A percentile compares a stretch with the other conserved stretches of the same genome.
Conservation (phyloP, 2,797 vertebrate species). For the Chloroceryle amazona region DNA sequence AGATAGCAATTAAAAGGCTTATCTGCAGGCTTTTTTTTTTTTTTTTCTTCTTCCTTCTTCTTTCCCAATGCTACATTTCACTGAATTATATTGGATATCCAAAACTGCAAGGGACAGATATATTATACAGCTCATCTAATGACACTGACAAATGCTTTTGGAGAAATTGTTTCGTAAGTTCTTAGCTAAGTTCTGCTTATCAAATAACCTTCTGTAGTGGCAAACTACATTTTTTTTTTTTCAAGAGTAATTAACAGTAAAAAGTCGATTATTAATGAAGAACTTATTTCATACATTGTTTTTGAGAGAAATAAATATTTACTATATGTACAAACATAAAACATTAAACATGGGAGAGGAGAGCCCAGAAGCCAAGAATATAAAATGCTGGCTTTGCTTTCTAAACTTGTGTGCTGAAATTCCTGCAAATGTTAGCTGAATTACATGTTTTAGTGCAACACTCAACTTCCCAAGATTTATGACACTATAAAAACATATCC, state of each 20-base stretch:
- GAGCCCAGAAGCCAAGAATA: neutral
- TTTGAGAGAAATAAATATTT: neutral
- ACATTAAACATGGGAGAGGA: neutral
- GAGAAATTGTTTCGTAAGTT: neutral
- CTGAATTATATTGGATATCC: neutral
- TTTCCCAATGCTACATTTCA: neutral
- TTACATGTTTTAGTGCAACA: neutral
- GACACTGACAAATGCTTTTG: neutral
- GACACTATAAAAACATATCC: neutral
- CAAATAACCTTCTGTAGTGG: neutral
- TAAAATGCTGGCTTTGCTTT: neutral
- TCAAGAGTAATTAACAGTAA: neutral
- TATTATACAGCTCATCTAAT: neutral
- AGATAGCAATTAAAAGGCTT: neutral
- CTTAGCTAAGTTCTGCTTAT: neutral
- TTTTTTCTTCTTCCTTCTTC: neutral
- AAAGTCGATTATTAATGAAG: neutral
- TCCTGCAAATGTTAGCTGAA: neutral
- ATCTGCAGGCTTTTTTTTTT: neutral
- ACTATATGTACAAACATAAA: neutral
- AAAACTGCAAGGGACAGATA: neutral
- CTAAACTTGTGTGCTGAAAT: neutral
- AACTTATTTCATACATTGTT: no score
- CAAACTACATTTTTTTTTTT: neutral
- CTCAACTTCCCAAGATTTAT: neutral